Evolutionary conservation across 2,888 invertebrate genomes (phyloP).

Genomic region (Creontiades dilutus): DNA sequence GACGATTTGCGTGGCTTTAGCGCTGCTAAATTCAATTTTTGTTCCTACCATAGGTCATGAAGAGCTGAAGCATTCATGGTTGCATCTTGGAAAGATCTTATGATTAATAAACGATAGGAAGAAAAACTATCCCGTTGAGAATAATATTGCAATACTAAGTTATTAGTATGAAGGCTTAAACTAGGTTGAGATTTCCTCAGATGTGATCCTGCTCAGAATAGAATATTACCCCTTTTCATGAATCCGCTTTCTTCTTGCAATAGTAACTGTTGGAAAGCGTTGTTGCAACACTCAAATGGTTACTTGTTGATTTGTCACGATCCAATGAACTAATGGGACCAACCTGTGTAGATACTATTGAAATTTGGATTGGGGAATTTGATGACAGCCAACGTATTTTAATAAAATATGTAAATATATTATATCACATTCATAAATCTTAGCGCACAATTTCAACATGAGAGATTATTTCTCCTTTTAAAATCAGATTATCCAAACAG

Average conservation of each 20-base stretch:
- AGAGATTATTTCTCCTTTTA: slow-evolving; percentile 21
- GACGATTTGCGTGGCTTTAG: not conserved
- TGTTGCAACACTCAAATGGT: not conserved
- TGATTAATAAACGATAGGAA: too few relatives aligned
- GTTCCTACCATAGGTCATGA: too few relatives aligned
- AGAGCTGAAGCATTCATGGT: too few relatives aligned
- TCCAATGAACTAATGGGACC: not conserved
- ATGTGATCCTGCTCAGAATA: not conserved
- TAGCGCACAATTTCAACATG: slow-evolving; percentile 51
- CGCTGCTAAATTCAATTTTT: not conserved
- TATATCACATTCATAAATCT: slow-evolving; percentile 36
- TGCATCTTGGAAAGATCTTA: too few relatives aligned
- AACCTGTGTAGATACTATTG: slow-evolving; percentile 31
- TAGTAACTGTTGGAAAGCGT: not conserved
- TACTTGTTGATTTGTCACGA: not conserved
- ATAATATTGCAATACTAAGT: too few relatives aligned
- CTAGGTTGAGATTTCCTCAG: too few relatives aligned
- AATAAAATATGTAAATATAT: slow-evolving; percentile 14
- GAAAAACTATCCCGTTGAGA: too few relatives aligned
- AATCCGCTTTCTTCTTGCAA: not conserved
- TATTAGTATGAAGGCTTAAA: too few relatives aligned
- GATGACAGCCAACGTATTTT: not conserved
- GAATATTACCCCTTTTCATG: not conserved
- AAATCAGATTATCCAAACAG: slow-evolving; percentile 15
- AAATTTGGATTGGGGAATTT: not conserved